Conservation (phyloP, 2,113 vertebrate species). For the Amia ocellicauda region DNA sequence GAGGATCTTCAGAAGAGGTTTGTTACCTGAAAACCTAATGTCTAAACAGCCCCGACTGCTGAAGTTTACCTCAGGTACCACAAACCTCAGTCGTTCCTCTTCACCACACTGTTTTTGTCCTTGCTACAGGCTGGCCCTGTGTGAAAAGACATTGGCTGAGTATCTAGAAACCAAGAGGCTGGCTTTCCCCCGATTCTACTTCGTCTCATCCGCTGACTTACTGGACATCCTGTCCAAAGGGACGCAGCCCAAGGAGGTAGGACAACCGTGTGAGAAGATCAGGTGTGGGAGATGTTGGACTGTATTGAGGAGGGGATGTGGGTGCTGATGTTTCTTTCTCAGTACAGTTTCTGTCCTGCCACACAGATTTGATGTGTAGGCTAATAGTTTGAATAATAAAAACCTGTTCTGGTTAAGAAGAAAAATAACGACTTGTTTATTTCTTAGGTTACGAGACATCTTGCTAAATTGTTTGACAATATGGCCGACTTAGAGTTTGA, state of each 20-base stretch:
- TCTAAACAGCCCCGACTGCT: too few species aligned
- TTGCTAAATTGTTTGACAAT: slow-evolving; percentile 74
- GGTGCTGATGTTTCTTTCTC: too few species aligned
- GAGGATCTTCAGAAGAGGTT: slow-evolving; percentile 74
- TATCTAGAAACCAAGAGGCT: slow-evolving; percentile 75
- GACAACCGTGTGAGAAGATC: background rate
- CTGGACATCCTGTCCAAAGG: slow-evolving; percentile 77
- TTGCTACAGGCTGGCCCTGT: slow-evolving; percentile 64
- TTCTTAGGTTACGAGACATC: slow-evolving; percentile 64
- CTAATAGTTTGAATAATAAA: too few species aligned
- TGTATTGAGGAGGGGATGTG: too few species aligned
- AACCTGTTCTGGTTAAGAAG: too few species aligned
- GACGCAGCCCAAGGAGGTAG: slow-evolving; percentile 66
- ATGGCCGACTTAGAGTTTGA: slow-evolving; percentile 66
- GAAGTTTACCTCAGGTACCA: too few species aligned
- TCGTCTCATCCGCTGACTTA: slow-evolving; percentile 73
- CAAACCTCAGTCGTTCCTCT: too few species aligned
- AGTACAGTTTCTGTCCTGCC: background rate
- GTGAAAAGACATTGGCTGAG: slow-evolving; percentile 72
- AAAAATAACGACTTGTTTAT: too few species aligned
- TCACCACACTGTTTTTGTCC: background rate
- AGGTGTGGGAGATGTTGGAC: too few species aligned
- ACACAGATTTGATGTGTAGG: too few species aligned
- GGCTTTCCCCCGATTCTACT: slow-evolving; percentile 72
- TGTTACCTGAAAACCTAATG: background rate